Percentiles rank a stretch among this genome's conserved stretches.
Evolutionary conservation across 1,140 invertebrate species (phyloP).

Genomic region (Centruroides sculpturatus): DNA sequence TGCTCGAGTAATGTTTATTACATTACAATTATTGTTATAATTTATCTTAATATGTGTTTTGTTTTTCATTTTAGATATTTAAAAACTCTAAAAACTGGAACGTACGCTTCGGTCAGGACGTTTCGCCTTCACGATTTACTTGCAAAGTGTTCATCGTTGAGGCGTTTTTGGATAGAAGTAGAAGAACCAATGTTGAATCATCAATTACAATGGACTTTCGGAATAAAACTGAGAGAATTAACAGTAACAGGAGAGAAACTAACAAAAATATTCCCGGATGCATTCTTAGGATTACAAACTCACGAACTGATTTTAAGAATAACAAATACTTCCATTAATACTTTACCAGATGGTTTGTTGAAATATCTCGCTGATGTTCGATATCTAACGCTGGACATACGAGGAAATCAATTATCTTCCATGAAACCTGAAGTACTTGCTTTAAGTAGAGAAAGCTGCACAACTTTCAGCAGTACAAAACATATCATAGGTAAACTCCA

Average conservation of each 20-base stretch:
- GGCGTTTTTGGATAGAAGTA: constrained; percentile 15
- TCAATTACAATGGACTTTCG: constrained; percentile 21
- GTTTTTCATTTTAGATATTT: constrained; percentile 10
- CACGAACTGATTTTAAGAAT: constrained; percentile 18
- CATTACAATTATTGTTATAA: not conserved
- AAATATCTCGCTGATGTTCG: constrained; percentile 18
- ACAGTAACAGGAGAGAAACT: constrained; percentile 17
- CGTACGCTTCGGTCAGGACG: constrained; percentile 16
- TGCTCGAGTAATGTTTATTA: too few relatives aligned
- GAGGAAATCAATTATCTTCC: constrained; percentile 14
- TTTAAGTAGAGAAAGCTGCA: not conserved
- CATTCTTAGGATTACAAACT: constrained; percentile 16
- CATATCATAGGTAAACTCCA: too few relatives aligned
- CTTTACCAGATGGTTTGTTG: constrained; percentile 14
- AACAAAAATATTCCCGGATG: constrained; percentile 18
- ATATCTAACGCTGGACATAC: constrained; percentile 18
- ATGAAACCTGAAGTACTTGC: constrained; percentile 9
- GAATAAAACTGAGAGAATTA: constrained; percentile 16
- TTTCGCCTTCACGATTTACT: constrained; percentile 19
- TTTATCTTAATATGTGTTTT: not conserved
- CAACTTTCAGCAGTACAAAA: too few relatives aligned
- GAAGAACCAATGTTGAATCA: constrained; percentile 17
- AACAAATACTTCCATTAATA: constrained; percentile 15
- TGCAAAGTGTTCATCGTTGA: constrained; percentile 8
- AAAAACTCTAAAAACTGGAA: constrained; percentile 15